Conservation (phyloP, 2,797 vertebrate species). For the Petrocephalus schoutedeni region DNA sequence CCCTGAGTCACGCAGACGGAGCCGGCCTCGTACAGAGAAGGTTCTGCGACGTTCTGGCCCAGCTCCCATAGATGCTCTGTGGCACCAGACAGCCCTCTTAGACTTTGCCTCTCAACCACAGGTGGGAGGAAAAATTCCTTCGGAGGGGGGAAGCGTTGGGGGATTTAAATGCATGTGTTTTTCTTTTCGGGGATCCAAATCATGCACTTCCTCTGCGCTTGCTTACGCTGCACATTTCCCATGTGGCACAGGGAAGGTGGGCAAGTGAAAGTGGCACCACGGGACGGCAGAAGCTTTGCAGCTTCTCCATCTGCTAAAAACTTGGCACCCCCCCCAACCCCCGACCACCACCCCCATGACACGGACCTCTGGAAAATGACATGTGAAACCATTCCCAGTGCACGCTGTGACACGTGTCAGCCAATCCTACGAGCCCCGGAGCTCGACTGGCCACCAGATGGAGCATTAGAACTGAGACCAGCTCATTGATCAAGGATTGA, state of each 20-base stretch:
- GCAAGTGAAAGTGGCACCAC: neutral
- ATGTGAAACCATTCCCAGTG: neutral
- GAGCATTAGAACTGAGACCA: neutral
- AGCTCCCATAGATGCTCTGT: neutral
- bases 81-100: neutral
- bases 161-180: neutral
- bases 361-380: neutral
- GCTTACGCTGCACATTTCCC: neutral
- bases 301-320: neutral
- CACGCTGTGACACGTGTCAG: neutral
- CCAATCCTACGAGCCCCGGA: neutral
- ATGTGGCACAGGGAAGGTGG: neutral
- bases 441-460: neutral
- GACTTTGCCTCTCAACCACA: neutral
- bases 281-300: neutral
- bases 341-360: neutral
- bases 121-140: neutral
- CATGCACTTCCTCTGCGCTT: neutral
- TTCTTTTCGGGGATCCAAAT: neutral
- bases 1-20: neutral
- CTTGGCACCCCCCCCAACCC: neutral
- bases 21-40: neutral
- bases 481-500: neutral
- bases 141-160: neutral
- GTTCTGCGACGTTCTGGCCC: neutral